Percentiles rank a stretch among this genome's conserved stretches.
Conservation (phyloP, 2,888 invertebrate genomes). For the Lasioglossum pauxillum region DNA sequence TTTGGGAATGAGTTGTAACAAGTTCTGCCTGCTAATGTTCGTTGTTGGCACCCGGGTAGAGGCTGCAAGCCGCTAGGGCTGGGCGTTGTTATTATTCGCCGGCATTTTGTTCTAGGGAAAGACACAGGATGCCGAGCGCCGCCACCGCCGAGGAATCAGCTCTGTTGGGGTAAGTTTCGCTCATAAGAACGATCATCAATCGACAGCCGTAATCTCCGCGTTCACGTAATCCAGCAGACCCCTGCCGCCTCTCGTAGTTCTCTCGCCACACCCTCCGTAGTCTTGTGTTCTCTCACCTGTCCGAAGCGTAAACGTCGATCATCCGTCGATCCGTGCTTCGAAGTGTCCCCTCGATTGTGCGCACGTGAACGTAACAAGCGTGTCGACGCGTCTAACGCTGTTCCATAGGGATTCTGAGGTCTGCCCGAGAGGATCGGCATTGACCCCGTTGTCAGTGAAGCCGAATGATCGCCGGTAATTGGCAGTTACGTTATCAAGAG, state of each 20-base stretch:
- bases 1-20: constrained; percentile 15
- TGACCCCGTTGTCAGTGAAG: constrained; percentile 57
- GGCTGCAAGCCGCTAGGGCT: constrained; percentile 64
- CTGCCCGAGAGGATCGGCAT: constrained; percentile 43
- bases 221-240: neutral
- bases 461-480: constrained; percentile 48
- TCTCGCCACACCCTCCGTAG: neutral
- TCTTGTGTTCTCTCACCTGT: neutral
- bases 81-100: constrained; percentile 81
- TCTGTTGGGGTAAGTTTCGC: constrained; percentile 92
- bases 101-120: constrained; percentile 84
- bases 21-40: constrained; percentile 37
- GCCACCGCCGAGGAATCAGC: constrained; percentile 93
- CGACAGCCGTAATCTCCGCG: neutral
- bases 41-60: constrained; percentile 46
- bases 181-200: constrained; percentile 27
- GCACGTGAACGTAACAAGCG: neutral
- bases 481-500: constrained; percentile 57
- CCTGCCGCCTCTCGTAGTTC: neutral
- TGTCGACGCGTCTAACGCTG: neutral
- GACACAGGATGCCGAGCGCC: constrained; percentile 89
- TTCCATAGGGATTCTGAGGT: constrained; percentile 39
- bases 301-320: neutral
- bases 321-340: neutral
- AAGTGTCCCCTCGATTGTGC: neutral